Base-by-base conservation (phyloP, 2,888 invertebrate species). In the Phrixothrix hirtus region DNA sequence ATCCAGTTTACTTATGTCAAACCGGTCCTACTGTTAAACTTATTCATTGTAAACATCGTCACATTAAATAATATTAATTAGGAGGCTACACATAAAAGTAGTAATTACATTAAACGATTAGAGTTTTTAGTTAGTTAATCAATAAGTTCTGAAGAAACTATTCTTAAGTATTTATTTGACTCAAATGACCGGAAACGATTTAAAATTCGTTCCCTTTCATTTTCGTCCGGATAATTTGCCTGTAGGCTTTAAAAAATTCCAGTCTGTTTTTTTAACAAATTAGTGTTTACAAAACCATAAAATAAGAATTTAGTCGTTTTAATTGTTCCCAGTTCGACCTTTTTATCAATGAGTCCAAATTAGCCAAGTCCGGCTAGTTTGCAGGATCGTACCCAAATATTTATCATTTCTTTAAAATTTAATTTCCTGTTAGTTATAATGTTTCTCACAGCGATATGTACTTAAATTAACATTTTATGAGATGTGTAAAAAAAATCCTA, bases 171-270 rank as follows among this genome's bases (percentile, higher is more conserved):
- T 30, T 42, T 9, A 16, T 32, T 13, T 32, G 21, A 6, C 16
- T 13, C n/a, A 31, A 36, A 37, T 12, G 36, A 43, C 49, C 49
- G 49, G 49, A 49, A 49, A 43, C 43, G 30, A 32, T 35, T 42
- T 30, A 49, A 39, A 37, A 37, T 31, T 35, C 25, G 37, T 10
- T 31, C 41, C 16, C 42, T 49, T 31, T 49, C 43, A 49, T 49
- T 49, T 43, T 49, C 37, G 21, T 14, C 31, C 43, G 30, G 14
- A 41, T 10, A 11, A 30, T 37, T 43, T 31, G 49, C 42, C 44
- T 36, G 7, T 13, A 7, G 37, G 49, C 30, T 29, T 17, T 15
- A 17, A n/a, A 10, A 45, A 36, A 37, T 36, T 17, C 29, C 13
- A 36, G n/a, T n/a, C n/a, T n/a, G 12, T 12, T 37, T 37, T 45